Evolutionary conservation across 1,140 invertebrate species (phyloP).

Genomic region (Brachionus sp.): DNA sequence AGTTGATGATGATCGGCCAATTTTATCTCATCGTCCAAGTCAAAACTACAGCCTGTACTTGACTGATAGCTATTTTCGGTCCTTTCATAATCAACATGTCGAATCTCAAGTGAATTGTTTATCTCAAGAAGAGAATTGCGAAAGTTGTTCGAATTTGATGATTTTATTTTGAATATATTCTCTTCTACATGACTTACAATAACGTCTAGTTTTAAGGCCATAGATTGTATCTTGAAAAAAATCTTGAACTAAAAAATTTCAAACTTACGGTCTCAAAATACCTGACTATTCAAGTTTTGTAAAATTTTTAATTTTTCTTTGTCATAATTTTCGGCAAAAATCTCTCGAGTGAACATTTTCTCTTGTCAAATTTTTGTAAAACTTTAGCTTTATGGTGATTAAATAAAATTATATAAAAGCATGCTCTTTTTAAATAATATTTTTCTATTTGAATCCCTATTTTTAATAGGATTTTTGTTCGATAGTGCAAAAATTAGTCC

Average conservation of each 20-base stretch:
- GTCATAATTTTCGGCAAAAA: conserved; percentile 11
- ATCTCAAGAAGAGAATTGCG: conserved; percentile 4
- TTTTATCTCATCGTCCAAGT: background rate
- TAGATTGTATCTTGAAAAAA: conserved; percentile 19
- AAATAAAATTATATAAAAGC: background rate
- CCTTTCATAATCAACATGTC: background rate
- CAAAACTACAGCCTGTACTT: background rate
- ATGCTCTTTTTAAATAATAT: background rate
- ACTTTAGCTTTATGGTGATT: background rate
- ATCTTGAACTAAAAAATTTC: background rate
- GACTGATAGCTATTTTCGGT: background rate
- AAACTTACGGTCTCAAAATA: background rate
- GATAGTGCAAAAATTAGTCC: background rate
- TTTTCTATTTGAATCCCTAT: background rate
- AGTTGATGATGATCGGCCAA: conserved; percentile 5
- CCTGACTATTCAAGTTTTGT: conserved; percentile 8
- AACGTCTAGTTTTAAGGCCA: background rate
- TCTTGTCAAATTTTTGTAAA: background rate
- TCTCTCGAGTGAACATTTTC: conserved; percentile 30
- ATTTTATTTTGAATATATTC: conserved; percentile 36
- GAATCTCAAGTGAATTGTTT: conserved; percentile 11
- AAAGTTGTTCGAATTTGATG: conserved; percentile 13
- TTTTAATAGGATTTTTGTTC: background rate
- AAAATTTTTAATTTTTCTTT: conserved; percentile 39
- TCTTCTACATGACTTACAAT: background rate